Percentiles rank a stretch among this genome's conserved stretches.
Evolutionary conservation across 2,888 invertebrate species (phyloP).

Genomic region (Tethea ocularis): DNA sequence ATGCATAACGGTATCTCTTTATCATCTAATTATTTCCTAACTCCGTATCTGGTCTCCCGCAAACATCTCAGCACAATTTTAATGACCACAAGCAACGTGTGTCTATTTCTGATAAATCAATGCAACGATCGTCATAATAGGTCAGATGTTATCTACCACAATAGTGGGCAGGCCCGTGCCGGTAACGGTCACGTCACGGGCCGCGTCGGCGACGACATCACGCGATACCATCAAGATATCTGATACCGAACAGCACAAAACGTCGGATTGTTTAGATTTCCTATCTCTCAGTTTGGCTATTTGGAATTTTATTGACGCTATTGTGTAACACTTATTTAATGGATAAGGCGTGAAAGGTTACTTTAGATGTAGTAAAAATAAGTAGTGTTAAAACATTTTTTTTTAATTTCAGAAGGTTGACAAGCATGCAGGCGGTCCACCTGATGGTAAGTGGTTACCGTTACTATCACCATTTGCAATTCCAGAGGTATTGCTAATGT

Average conservation of each 20-base stretch:
- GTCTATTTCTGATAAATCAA: background rate
- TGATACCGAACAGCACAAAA: conserved; percentile 1
- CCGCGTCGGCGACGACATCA: conserved; percentile 4
- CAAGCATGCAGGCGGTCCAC: too few relatives aligned
- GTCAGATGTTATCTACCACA: conserved; percentile 27
- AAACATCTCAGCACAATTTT: background rate
- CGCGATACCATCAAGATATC: conserved; percentile 7
- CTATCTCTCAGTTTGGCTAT: background rate
- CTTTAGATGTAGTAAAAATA: too few relatives aligned
- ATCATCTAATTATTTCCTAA: background rate
- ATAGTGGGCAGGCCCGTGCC: conserved; percentile 26
- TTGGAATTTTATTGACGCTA: conserved; percentile 1
- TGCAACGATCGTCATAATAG: conserved; percentile 14
- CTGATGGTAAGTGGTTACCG: too few relatives aligned
- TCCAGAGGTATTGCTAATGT: too few relatives aligned
- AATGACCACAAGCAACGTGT: background rate
- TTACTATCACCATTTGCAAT: too few relatives aligned
- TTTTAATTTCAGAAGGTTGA: too few relatives aligned
- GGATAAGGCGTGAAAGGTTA: background rate
- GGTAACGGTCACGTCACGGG: conserved; percentile 12
- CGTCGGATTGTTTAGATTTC: background rate
- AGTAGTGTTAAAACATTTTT: too few relatives aligned
- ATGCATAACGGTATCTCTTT: background rate
- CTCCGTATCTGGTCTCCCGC: background rate
- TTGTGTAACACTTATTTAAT: background rate